Base-by-base conservation (phyloP, 1,140 invertebrate genomes). In the Leucophenga varia region DNA sequence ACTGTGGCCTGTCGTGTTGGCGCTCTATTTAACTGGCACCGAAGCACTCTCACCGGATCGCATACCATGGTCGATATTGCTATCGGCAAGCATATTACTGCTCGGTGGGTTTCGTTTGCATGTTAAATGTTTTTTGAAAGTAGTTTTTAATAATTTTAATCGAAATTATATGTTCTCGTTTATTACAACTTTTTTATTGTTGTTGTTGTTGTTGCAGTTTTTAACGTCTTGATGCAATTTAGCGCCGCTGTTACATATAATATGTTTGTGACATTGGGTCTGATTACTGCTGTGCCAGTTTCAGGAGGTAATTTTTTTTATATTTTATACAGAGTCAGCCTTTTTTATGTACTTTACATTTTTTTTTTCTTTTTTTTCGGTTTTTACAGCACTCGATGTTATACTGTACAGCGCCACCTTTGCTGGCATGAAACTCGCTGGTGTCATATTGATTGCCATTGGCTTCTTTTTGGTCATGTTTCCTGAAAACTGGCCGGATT, bases 401-500 rank as follows among this genome's bases (percentile, higher is more conserved):
- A 84, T 91, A 38, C 78, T 93, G 52, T 93, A 95, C 71, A 84
- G 84, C 41, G 87, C 87, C 2, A 81, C 86, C 54, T 96, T 96
- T 75, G 85, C 89, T 60, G 93, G 91, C 13, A 97, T 96, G 93
- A 94, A 95, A 78, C 77, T 96, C 52, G 90, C 91, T 17, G 93
- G 93, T 42, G 90, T 95, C 61, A 88, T 95, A 47, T 78, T 95
- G 10, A 94, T 95, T 59, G 84, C 87, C 3, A 88, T 93, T 42
- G 91, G 92, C 40, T 95, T 95, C 78, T 91, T 93, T 68, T 81
- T 96, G 22, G 92, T 95, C 39, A 90, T 96, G 84, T 90, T 97
- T 59, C 94, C 93, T 2, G 89, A 93, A 72, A 93, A 95, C 77
- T 97, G 93, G 93, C 91, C 93, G 3, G 88, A 94, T 69, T 95